Percentiles rank a stretch among this genome's conserved stretches.
Conservation (phyloP, 2,113 vertebrate genomes). For the human region DNA sequence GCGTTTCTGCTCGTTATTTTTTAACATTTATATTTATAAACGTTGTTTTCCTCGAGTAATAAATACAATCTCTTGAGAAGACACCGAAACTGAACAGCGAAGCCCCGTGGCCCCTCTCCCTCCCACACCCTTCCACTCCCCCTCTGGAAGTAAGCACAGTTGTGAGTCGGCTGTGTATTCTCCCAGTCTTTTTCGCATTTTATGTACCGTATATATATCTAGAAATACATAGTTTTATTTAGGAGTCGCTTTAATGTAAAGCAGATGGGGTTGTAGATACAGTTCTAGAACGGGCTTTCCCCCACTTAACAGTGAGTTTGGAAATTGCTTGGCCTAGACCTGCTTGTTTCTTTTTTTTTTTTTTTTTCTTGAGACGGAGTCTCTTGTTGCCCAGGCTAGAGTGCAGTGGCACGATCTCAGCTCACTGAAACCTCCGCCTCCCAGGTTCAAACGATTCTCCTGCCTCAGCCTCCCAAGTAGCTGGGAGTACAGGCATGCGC, state of each 20-base stretch:
- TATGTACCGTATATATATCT: not conserved
- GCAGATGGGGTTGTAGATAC: not conserved
- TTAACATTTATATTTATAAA: too few species aligned
- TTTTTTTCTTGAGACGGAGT: too few species aligned
- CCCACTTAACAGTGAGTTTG: rapidly evolving
- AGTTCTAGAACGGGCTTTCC: not conserved
- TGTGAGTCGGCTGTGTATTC: too few species aligned
- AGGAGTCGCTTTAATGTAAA: not conserved
- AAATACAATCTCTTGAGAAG: not conserved
- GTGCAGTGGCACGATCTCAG: too few species aligned
- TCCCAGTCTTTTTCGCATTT: not conserved
- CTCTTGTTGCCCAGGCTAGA: too few species aligned
- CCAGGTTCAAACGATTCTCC: too few species aligned
- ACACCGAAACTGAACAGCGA: not conserved
- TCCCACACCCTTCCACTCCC: rapidly evolving
- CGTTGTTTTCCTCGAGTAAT: not conserved
- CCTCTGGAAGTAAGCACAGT: not conserved
- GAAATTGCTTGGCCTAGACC: not conserved
- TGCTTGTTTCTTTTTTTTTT: too few species aligned
- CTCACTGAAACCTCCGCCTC: too few species aligned
- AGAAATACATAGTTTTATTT: not conserved
- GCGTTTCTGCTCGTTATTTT: not conserved
- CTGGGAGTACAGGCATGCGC: too few species aligned
- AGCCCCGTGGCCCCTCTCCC: too few species aligned
- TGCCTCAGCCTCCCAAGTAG: too few species aligned